Base-by-base conservation (phyloP, 1,140 invertebrate species). In the Drosophila lini region DNA sequence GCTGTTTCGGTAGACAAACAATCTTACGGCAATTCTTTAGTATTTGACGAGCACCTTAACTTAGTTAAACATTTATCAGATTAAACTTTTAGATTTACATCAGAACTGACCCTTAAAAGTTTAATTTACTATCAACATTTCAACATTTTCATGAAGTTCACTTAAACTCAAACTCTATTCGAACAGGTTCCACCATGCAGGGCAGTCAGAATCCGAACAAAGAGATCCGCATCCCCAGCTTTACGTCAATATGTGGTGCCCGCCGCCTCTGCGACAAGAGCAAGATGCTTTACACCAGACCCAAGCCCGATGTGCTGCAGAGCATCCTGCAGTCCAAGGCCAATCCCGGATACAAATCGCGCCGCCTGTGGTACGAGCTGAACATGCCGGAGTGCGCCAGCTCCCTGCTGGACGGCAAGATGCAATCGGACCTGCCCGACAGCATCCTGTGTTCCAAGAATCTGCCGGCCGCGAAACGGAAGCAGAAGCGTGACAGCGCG, bases 321-420 rank as follows among this genome's bases (percentile, higher is more conserved):
- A 81, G 81, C 44, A 90, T 92, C 56, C 55, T 92, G 16, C 81
- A 82, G 34, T 91, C 88, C 7, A 92, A 91, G 50, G 91, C 91
- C 25, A 92, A 92, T 76, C 61, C 84, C 0, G 84, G 82, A 10
- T 92, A 92, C 44, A 92, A 90, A 56, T 79, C 91, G 6, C 77
- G 91, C 5, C 80, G 82, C 15, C 59, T 92, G 11, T 92, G 91
- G 91, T 91, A 92, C 53, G 91, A 92, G 57, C 50, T 92, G 8
- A 92, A 92, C 75, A 90, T 92, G 82, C 91, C 91, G 13, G 91
- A 91, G 47, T 91, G 88, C 53, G 78, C 90, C 11, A 91, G 85
- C 42, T 67, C 75, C 28, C 48, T 92, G 36, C 79, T 92, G 38
- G 80, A 90, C 59, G 91, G 91, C 0, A 75, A 80, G 70, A 92